Evolutionary conservation across 2,797 vertebrate genomes (phyloP).

Genomic region (Vultur gryphus): DNA sequence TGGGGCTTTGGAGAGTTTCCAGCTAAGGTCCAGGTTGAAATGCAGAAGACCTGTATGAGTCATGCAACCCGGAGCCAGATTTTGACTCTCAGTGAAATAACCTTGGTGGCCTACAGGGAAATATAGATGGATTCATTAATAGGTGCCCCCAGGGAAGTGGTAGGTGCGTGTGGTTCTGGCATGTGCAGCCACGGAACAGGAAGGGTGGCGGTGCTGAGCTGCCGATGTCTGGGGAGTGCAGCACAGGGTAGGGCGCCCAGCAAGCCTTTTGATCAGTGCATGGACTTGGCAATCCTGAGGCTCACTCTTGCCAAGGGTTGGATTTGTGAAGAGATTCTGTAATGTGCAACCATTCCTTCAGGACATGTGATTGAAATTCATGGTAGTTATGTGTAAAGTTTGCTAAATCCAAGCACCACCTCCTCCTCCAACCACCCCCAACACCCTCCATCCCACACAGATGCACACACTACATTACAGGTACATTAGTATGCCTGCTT

Average conservation of each 20-base stretch:
- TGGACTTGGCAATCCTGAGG: neutral
- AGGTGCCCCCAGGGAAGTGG: neutral
- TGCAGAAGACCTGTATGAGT: neutral
- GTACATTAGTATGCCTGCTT: neutral
- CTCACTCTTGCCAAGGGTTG: neutral
- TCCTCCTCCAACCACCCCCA: neutral
- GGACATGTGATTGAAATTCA: constrained; percentile 1
- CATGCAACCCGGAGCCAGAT: neutral
- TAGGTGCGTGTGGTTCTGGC: neutral
- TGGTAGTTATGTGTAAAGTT: neutral
- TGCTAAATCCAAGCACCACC: neutral
- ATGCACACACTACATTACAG: neutral
- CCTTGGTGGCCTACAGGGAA: neutral
- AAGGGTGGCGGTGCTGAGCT: neutral
- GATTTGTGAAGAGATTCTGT: neutral
- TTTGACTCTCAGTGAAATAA: neutral
- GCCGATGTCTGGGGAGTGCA: neutral
- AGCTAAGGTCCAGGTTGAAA: neutral
- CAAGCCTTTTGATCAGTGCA: neutral
- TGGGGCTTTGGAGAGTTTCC: neutral
- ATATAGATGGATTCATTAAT: neutral
- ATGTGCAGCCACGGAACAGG: neutral
- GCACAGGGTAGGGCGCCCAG: neutral
- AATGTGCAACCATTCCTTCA: neutral
- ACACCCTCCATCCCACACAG: neutral